These are phyloP conservation scores for Idaea dimidiata DNA, from an alignment of 2,888 invertebrate genomes.

Conservation along the genomic window DNA sequence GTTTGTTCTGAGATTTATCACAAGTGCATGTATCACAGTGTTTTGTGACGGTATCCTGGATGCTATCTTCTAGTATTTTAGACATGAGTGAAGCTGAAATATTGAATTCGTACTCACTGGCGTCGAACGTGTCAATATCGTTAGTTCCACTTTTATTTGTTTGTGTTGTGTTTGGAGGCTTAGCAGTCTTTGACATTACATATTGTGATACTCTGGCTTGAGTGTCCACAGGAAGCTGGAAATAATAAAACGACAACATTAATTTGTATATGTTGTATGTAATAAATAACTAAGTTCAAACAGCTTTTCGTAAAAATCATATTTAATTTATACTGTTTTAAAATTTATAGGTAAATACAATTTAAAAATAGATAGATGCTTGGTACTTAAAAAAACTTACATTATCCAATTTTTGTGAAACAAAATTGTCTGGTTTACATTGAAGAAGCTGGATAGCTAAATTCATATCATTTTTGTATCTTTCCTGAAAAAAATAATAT, in stretches of 20 bases:
- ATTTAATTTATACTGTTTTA: too few species aligned
- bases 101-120: conserved; percentile 84
- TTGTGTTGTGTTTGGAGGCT: conserved; percentile 65
- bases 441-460: conserved; percentile 96
- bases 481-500: conserved; percentile 85
- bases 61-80: conserved; percentile 93
- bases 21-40: conserved; percentile 93
- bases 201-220: conserved; percentile 94
- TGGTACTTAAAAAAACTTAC: conserved; percentile 83
- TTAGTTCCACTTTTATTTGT: conserved; percentile 46
- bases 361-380: too few species aligned
- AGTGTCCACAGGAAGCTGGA: conserved; percentile 93
- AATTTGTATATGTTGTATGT: background rate
- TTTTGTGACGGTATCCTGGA: conserved; percentile 89
- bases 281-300: background rate
- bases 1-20: conserved; percentile 76
- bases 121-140: conserved; percentile 77
- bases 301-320: too few species aligned
- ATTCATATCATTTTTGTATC: conserved; percentile 96
- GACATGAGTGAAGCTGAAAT: conserved; percentile 94
- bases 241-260: conserved; percentile 30
- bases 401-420: conserved; percentile 93
- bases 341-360: too few species aligned
- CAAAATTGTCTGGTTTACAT: conserved; percentile 96
- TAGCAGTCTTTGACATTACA: conserved; percentile 82